Conservation (phyloP, 1,140 invertebrate species). For the Akabosia matsudoensis region DNA sequence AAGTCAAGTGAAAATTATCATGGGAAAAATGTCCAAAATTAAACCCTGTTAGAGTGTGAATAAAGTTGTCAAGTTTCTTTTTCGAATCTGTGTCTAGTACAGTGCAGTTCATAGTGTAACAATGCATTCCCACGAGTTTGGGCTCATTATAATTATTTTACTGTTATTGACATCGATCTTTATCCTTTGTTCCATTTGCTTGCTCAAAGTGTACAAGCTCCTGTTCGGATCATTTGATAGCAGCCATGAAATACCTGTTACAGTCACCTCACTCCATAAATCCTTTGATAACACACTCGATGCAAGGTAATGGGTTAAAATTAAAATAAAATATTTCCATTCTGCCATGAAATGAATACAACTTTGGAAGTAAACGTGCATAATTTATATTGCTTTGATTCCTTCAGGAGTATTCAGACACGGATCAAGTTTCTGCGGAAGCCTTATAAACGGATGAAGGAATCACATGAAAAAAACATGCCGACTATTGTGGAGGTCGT, state of each 20-base stretch:
- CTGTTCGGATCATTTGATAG: background rate
- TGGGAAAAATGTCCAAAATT: too few relatives aligned
- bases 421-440: background rate
- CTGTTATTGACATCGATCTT: background rate
- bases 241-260: background rate
- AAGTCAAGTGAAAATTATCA: too few relatives aligned
- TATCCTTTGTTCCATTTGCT: background rate
- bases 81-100: too few relatives aligned
- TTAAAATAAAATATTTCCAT: background rate
- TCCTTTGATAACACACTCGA: background rate
- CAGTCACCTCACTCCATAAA: background rate
- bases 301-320: too few relatives aligned
- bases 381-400: background rate
- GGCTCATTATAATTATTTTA: background rate
- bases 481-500: background rate
- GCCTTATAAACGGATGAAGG: slow-evolving; percentile 14
- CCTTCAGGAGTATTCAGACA: background rate
- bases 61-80: too few relatives aligned
- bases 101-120: too few relatives aligned
- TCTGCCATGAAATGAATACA: background rate
- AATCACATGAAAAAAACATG: slow-evolving; percentile 8
- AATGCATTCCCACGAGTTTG: slow-evolving; percentile 12
- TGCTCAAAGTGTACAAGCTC: slow-evolving; percentile 3
- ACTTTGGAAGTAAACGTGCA: background rate
- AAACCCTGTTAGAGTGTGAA: too few relatives aligned